Conservation (phyloP, 2,797 vertebrate species). For the Parauchenoglanis ngamensis region DNA sequence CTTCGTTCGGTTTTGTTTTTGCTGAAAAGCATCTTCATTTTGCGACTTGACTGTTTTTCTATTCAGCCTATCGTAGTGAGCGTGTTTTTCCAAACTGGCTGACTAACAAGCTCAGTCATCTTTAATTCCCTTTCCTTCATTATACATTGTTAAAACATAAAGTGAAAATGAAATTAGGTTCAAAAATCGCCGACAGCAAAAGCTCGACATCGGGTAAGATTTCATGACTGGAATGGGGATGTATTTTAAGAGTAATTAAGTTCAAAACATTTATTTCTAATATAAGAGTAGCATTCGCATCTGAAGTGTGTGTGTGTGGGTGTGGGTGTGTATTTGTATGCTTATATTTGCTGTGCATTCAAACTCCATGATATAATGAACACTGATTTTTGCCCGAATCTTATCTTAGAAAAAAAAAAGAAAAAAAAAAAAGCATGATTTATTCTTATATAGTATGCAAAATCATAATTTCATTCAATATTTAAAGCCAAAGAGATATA, state of each 20-base stretch:
- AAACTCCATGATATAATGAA: background rate
- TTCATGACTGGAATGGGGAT: no score
- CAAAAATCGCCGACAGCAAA: background rate
- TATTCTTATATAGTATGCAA: no score
- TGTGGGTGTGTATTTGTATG: background rate
- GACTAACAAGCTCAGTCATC: background rate
- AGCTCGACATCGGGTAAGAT: background rate
- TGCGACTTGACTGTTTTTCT: background rate
- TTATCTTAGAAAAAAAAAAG: no score
- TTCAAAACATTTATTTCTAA: background rate
- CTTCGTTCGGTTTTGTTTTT: no score
- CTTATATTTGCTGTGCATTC: background rate
- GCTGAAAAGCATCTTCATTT: background rate
- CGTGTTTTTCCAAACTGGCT: background rate
- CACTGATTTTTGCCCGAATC: background rate
- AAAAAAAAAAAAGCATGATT: no score
- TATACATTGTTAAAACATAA: background rate
- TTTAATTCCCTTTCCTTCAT: conserved; percentile 8
- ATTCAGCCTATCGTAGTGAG: background rate
- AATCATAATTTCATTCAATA: background rate
- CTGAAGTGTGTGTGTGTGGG: no score
- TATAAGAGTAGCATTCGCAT: background rate
- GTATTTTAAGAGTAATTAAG: background rate
- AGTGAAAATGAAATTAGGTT: background rate
- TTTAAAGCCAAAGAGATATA: background rate